Evolutionary conservation across 1,140 invertebrate species (phyloP), one percentile per base, ranked within the genome.

Genomic region (Scylla paramamosain): DNA sequence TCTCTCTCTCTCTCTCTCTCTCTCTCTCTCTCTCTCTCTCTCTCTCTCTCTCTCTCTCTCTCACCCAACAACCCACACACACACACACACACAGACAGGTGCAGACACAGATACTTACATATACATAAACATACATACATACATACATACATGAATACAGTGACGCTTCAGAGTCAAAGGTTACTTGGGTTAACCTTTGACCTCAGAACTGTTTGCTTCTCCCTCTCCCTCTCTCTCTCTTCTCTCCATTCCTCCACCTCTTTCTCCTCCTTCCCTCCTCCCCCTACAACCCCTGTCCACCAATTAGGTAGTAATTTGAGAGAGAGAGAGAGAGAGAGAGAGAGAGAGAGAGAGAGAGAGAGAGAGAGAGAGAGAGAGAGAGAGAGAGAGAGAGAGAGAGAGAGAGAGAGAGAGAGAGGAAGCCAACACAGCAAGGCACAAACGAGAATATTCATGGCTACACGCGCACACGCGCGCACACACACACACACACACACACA

Each of bases 401-500:
- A 48, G 46, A 48, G 46, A 48, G 46, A 59, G 52, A 59, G 52
- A 59, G 52, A 59, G 52, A 59, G 52, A 59, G 52, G 16, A 20
- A 59, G 3, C 10, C 12, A 59, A 20, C 10, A 20, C 52, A 59
- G 52, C 52, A 12, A 59, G 52, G 52, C 52, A 59, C 52, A 12
- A 4, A 28, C 28, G 25, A 29, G 83, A 84, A 16, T 32, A 84
- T 84, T 29, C 83, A 32, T 84, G 10, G 83, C 83, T 84, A 84
- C 83, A 84, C 83, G 25, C 83, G 0, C 83, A 83, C 82, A 83
- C 82, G 20, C 82, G 20, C 82, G 29, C 82, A 83, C 82, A 25
- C 82, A 83, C 82, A 83, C 82, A 83, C 82, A 83, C 82, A 83
- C 82, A 25, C 82, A 83, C 82, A 25, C 82, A 83, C 82, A 84